Evolutionary conservation across 2,113 vertebrate species (phyloP), one percentile per base, ranked within the genome.

Genomic region (Prinia subflava): DNA sequence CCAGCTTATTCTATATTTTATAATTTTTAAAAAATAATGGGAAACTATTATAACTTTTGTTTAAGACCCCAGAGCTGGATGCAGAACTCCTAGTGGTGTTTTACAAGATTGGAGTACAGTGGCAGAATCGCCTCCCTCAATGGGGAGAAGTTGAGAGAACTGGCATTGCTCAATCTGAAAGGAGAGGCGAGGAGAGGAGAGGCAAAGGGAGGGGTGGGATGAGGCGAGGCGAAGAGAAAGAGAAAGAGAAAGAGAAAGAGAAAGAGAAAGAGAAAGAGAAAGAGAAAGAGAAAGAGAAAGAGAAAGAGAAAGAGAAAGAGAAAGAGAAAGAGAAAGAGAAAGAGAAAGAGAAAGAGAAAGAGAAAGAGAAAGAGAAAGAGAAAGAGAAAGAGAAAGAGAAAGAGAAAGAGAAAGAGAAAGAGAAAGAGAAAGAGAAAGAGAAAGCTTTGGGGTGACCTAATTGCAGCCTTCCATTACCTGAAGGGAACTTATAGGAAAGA

Each of bases 81-180:
- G 13, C 16, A 53, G 25, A 8, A 31, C 13, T 62, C 37, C 67
- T 21, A 14, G 18, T 28, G 5, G 6, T 13, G 30, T 28, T 18
- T 22, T 25, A 81, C 18, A 23, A 31, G 53, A 7, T 6, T 41
- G 35, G 42, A 49, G 14, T 33, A 39, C 17, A 68, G 23, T 18
- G 23, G 14, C 28, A 68, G n/a, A 39, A 68, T 81, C 42, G 27
- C 9, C 8, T 22, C 17, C 13, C 10, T 52, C 0, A 0, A 5
- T 31, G 25, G 52, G 21, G 10, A 47, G 25, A 30, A 5, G 10
- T 2, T 71, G 23, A 31, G 53, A 44, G 33, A 52, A 44, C 2
- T 22, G 8, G 10, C 23, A 53, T 46, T 62, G 5, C 11, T 62
- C 28, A 62, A 10, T 6, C 30, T 47, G 49, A 49, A 47, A 70